phyloP scores from a whole-genome alignment of 92 coral and sea anemone genomes.

The Muricea muricata region DNA sequence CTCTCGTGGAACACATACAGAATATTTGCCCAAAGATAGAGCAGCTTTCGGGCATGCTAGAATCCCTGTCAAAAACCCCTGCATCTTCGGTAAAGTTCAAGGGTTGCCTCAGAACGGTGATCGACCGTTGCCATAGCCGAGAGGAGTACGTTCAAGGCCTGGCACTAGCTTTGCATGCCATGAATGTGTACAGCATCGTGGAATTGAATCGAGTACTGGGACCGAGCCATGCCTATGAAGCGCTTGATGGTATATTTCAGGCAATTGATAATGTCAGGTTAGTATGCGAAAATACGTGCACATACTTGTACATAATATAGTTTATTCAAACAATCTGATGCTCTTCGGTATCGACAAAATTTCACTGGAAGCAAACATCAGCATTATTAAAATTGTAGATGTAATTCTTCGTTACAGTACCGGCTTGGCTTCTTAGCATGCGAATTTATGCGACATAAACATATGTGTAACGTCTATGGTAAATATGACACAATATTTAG shows the following conservation, averaged over 20 bases:
- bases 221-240: conserved; percentile 32
- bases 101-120: conserved; percentile 81
- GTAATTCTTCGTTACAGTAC: too few species aligned
- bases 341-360: too few species aligned
- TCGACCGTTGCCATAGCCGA: conserved; percentile 74
- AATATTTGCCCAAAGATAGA: conserved; percentile 52
- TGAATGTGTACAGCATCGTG: conserved; percentile 81
- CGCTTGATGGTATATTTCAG: background rate
- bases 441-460: too few species aligned
- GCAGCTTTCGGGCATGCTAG: conserved; percentile 19
- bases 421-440: too few species aligned
- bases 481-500: too few species aligned
- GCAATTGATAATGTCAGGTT: conserved; percentile 38
- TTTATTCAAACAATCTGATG: too few species aligned
- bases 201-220: conserved; percentile 93
- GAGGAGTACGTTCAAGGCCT: conserved; percentile 72
- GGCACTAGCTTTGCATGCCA: conserved; percentile 87
- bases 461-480: too few species aligned
- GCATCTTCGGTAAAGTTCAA: conserved; percentile 71
- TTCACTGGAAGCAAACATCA: too few species aligned
- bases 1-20: background rate
- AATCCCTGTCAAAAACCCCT: conserved; percentile 11
- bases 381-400: too few species aligned
- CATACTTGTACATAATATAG: too few species aligned
- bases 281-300: too few species aligned